Evolutionary conservation across 2,888 invertebrate species (phyloP), one percentile per base, ranked within the genome.

Genomic region (Chrysolina oricalcia): DNA sequence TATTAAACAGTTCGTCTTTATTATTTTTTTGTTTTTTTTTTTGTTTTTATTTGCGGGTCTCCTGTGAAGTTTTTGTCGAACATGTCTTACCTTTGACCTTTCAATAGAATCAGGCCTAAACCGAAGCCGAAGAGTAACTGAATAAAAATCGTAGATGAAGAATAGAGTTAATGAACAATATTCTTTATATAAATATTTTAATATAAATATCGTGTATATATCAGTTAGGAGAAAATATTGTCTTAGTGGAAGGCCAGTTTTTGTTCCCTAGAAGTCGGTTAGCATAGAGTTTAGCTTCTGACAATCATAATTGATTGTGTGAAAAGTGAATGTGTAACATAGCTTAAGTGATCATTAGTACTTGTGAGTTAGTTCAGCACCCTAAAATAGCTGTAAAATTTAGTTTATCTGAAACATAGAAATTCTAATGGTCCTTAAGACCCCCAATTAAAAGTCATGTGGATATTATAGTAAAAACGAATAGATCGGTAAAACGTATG

Each of bases 1-100:
- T 19, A 68, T 68, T 68, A 68, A 84, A 86, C 83, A 78, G 83
- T 83, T 85, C 83, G 80, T 82, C 81, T 82, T 74, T 83, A 82
- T 82, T 79, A 83, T 82, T 82, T 81, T 83, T 82, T 78, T 66
- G 76, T 81, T 82, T 82, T 81, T 79, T n/a, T 80, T 81, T 81
- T 76, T 75, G 81, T 72, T 78, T 79, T 79, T 50, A 75, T 78
- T 74, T 75, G 70, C 77, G 75, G 74, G 72, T 78, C 81, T 83
- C 81, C 80, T 81, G 82, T 78, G 80, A 81, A 79, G 76, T 73
- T 73, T 66, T 72, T 68, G 64, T 73, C 62, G 23, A 21, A 64
- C 43, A 27, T 66, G 46, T 71, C 23, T 19, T 23, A 70, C 17
- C 43, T 59, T 59, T n/a, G 59, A 59, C 27, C 43, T 59, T 59